Evolutionary conservation across 2,797 vertebrate species (phyloP).

Genomic region (Pangasius djambal): DNA sequence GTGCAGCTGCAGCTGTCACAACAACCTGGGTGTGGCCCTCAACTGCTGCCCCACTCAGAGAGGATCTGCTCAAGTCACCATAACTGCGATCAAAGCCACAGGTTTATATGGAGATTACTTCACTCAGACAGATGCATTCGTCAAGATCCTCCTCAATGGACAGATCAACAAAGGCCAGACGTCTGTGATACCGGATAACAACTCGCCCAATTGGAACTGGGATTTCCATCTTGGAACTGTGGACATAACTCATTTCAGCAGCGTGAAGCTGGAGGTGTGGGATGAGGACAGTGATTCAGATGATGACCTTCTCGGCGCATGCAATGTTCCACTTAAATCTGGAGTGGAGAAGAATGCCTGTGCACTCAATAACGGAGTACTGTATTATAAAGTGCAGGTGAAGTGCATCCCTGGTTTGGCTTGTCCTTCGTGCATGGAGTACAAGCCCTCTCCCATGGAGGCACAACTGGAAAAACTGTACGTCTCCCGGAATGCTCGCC

Average conservation of each 20-base stretch:
- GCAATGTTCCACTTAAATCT: constrained; percentile 52
- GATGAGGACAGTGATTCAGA: constrained; percentile 74
- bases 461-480: constrained; percentile 62
- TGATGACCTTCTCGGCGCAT: constrained; percentile 80
- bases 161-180: constrained; percentile 47
- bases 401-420: constrained; percentile 75
- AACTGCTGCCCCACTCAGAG: constrained; percentile 79
- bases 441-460: constrained; percentile 66
- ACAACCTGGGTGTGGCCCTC: constrained; percentile 50
- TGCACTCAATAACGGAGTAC: constrained; percentile 69
- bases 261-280: constrained; percentile 79
- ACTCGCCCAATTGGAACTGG: constrained; percentile 75
- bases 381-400: constrained; percentile 68
- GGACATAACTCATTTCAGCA: constrained; percentile 54
- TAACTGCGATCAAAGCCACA: constrained; percentile 63
- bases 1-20: constrained; percentile 75
- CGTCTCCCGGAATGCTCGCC: constrained; percentile 71
- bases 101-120: constrained; percentile 75
- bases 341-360: constrained; percentile 68
- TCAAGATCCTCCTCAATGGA: constrained; percentile 70
- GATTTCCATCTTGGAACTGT: constrained; percentile 65
- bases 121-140: constrained; percentile 73
- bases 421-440: constrained; percentile 71
- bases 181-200: constrained; percentile 35
- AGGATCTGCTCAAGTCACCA: constrained; percentile 73